Evolutionary conservation across 2,888 invertebrate genomes (phyloP).

Genomic region (Xestia c-nigrum): DNA sequence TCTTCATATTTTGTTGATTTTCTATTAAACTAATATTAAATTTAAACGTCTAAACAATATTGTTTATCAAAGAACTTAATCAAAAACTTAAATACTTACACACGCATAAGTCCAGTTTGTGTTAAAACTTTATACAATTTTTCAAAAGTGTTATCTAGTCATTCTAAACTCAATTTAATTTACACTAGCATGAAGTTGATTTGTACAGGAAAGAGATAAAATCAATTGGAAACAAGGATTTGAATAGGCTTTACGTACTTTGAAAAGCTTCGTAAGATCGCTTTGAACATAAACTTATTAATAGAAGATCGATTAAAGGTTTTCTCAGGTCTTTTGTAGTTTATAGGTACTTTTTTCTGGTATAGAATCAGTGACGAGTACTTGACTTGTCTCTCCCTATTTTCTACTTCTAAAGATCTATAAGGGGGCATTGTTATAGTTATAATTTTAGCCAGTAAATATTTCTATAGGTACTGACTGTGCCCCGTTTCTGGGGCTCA

Average conservation of each 20-base stretch:
- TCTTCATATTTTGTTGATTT: constrained; percentile 7
- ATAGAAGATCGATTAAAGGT: background rate
- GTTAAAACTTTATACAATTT: background rate
- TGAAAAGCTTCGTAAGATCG: background rate
- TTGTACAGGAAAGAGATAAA: background rate
- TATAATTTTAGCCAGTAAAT: no score
- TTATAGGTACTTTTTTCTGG: background rate
- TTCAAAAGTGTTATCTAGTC: background rate
- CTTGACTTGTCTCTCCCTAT: background rate
- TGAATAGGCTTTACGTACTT: background rate
- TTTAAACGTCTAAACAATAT: background rate
- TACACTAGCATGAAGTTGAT: background rate
- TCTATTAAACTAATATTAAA: background rate
- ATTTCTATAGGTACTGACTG: no score
- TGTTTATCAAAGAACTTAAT: background rate
- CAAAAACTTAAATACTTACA: background rate
- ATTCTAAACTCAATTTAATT: background rate
- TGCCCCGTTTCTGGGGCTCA: no score
- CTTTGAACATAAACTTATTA: background rate
- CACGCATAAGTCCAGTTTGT: background rate
- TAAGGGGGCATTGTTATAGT: no score
- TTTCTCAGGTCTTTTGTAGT: background rate
- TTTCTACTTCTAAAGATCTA: no score
- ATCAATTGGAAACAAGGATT: background rate
- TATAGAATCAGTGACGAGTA: background rate